A percentile compares a stretch with the other conserved stretches of the same genome.
These are phyloP conservation scores for Aphodius sticticus DNA, from an alignment of 2,888 invertebrate species.

Conservation along the genomic window DNA sequence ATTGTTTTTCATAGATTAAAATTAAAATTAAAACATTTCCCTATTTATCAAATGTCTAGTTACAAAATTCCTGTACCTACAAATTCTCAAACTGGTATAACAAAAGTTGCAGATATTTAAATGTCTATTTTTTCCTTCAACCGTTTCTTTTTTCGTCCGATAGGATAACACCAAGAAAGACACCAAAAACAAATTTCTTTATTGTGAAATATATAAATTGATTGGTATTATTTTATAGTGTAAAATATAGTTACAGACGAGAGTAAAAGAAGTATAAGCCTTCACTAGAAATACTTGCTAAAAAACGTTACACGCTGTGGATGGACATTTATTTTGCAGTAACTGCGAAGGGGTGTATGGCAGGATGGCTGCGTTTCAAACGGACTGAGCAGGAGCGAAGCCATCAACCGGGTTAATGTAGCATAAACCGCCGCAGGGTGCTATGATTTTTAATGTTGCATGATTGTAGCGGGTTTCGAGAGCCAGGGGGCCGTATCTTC, in stretches of 20 bases:
- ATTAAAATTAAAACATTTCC: too few species aligned
- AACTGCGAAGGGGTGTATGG: background rate
- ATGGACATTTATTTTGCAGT: background rate
- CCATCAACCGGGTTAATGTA: slow-evolving; percentile 56
- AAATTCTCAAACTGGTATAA: too few species aligned
- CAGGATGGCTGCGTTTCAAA: background rate
- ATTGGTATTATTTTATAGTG: too few species aligned
- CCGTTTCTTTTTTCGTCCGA: too few species aligned
- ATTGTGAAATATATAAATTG: too few species aligned
- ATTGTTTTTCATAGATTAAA: too few species aligned
- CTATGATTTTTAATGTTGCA: slow-evolving; percentile 57
- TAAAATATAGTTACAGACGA: background rate
- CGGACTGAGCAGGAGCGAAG: slow-evolving; percentile 38
- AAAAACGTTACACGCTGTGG: background rate
- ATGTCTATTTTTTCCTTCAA: too few species aligned
- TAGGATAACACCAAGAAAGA: too few species aligned
- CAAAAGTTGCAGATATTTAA: too few species aligned
- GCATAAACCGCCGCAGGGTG: slow-evolving; percentile 55
- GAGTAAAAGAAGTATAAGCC: background rate
- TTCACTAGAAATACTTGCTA: background rate
- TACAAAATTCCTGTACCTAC: too few species aligned
- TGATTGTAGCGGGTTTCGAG: slow-evolving; percentile 46
- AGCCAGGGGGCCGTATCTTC: slow-evolving; percentile 36
- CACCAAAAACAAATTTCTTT: too few species aligned
- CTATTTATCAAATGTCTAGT: too few species aligned